Evolutionary conservation across 2,888 invertebrate species (phyloP).

Genomic region (Andricus quercusramuli): DNA sequence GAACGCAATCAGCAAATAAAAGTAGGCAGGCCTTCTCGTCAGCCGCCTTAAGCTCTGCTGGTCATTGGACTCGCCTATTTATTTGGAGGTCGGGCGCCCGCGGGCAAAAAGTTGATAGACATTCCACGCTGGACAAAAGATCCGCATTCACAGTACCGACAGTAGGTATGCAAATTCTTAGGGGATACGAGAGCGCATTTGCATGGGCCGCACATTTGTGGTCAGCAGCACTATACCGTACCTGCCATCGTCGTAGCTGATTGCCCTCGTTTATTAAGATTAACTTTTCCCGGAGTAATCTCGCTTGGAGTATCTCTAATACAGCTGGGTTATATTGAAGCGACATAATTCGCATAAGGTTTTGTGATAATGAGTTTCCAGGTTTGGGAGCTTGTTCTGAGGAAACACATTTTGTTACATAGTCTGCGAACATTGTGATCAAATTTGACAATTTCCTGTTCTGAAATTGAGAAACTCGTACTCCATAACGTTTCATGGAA

Average conservation of each 20-base stretch:
- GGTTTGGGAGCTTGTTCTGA: background rate
- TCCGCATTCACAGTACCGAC: slow-evolving; percentile 60
- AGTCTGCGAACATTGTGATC: background rate
- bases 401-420: background rate
- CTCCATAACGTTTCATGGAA: too few species aligned
- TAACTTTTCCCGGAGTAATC: slow-evolving; percentile 76
- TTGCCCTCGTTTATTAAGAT: slow-evolving; percentile 79
- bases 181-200: slow-evolving; percentile 69
- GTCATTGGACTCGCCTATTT: slow-evolving; percentile 78
- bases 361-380: background rate
- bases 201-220: slow-evolving; percentile 77
- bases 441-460: background rate
- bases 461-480: background rate
- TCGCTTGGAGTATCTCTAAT: slow-evolving; percentile 51
- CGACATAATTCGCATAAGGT: background rate
- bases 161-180: slow-evolving; percentile 75
- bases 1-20: slow-evolving; percentile 79
- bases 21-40: slow-evolving; percentile 68
- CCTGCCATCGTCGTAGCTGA: slow-evolving; percentile 64
- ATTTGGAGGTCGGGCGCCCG: slow-evolving; percentile 68
- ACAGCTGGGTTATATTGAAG: background rate
- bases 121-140: slow-evolving; percentile 77
- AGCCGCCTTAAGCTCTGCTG: slow-evolving; percentile 75
- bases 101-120: slow-evolving; percentile 78
- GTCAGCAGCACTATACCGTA: slow-evolving; percentile 58